Evolutionary conservation across 1,140 invertebrate species (phyloP).

Genomic region (Amphibalanus amphitrite): DNA sequence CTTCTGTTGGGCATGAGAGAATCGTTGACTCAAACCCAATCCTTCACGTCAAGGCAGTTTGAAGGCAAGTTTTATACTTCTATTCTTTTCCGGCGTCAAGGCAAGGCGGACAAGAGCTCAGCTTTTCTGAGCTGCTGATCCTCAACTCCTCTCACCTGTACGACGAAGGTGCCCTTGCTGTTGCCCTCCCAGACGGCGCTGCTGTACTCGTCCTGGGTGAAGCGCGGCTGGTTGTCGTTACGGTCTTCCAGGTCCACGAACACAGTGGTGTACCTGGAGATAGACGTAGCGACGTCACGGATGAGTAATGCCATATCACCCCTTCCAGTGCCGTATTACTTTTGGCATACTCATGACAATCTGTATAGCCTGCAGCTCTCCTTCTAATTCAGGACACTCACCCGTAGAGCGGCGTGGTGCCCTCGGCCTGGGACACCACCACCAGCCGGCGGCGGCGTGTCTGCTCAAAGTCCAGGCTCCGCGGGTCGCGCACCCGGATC

Average conservation of each 20-base stretch:
- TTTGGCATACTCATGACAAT: no score
- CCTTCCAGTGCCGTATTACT: not conserved
- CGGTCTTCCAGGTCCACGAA: constrained; percentile 56
- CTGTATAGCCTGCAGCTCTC: no score
- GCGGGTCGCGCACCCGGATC: constrained; percentile 57
- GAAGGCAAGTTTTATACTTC: no score
- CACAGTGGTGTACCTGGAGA: constrained; percentile 45
- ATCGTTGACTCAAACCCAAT: no score
- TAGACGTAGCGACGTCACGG: not conserved
- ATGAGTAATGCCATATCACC: not conserved
- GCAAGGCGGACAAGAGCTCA: no score
- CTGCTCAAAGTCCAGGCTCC: constrained; percentile 64
- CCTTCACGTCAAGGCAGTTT: no score
- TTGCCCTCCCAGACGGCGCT: constrained; percentile 79
- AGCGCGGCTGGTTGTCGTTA: constrained; percentile 85
- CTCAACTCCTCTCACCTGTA: constrained; percentile 34
- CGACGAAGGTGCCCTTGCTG: constrained; percentile 72
- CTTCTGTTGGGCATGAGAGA: no score
- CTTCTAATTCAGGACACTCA: constrained; percentile 22
- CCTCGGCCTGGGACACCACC: constrained; percentile 27
- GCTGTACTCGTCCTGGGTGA: constrained; percentile 70
- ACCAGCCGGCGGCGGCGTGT: constrained; percentile 35
- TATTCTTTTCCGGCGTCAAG: no score
- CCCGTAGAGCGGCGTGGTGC: constrained; percentile 40
- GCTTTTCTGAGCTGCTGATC: no score